These are phyloP conservation scores for Drosophila seclusa DNA, from an alignment of 2,888 invertebrate species.

Conservation along the genomic window DNA sequence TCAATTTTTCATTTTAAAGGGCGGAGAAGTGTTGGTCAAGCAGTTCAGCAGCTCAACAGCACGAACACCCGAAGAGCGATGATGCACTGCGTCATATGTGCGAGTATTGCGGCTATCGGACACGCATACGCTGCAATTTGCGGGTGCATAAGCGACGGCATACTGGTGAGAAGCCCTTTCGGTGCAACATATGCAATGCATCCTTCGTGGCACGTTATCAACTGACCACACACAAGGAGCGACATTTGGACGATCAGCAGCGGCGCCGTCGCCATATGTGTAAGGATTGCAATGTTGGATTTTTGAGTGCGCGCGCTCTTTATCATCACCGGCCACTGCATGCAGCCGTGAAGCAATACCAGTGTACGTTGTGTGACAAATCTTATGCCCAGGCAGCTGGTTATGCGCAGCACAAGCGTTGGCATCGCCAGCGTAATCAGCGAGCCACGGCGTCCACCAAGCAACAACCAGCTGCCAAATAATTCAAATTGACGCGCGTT, in stretches of 20 bases:
- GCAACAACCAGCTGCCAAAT: not conserved
- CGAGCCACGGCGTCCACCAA: constrained; percentile 38
- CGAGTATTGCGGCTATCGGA: constrained; percentile 73
- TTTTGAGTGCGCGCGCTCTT: constrained; percentile 69
- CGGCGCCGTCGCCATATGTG: constrained; percentile 58
- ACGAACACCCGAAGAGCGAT: not conserved
- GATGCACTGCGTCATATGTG: constrained; percentile 63
- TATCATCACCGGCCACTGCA: constrained; percentile 71
- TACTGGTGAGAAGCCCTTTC: constrained; percentile 70
- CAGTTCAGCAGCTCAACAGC: not conserved
- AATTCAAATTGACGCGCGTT: constrained; percentile 30
- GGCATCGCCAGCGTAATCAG: constrained; percentile 56
- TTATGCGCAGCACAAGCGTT: constrained; percentile 74
- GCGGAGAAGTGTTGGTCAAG: not conserved
- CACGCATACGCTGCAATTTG: constrained; percentile 60
- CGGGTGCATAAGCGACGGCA: constrained; percentile 67
- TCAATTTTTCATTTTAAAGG: constrained; percentile 8
- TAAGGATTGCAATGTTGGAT: constrained; percentile 64
- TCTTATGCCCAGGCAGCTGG: constrained; percentile 77
- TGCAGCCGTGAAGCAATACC: constrained; percentile 61
- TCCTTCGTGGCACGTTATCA: constrained; percentile 59
- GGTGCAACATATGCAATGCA: constrained; percentile 62
- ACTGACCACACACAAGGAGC: constrained; percentile 59
- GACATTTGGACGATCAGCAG: constrained; percentile 48
- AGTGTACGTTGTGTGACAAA: constrained; percentile 69